phyloP scores from a whole-genome alignment of 1,140 invertebrate species.

The Bradynema listronoti region DNA sequence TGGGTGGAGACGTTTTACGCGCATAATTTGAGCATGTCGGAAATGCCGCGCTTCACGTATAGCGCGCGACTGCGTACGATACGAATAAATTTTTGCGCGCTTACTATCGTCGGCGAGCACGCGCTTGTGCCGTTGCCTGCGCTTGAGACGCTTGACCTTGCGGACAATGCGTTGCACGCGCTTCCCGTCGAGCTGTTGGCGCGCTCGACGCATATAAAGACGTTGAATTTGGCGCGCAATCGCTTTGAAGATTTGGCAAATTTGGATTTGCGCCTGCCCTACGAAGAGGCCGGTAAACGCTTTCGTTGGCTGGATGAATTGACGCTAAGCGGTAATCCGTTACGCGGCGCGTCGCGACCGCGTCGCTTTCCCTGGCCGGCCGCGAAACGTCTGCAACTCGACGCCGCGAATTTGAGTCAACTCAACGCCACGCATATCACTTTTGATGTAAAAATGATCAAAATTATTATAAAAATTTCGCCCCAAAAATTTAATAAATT shows the following conservation, averaged over 20 bases:
- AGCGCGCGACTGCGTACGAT: slow-evolving; percentile 11
- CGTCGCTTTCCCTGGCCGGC: neutral
- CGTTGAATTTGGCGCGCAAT: slow-evolving; percentile 23
- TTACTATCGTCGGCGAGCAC: slow-evolving; percentile 28
- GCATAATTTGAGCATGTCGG: slow-evolving; percentile 28
- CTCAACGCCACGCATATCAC: slow-evolving; percentile 10
- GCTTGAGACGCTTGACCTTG: slow-evolving; percentile 36
- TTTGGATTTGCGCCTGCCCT: neutral
- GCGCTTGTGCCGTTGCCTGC: slow-evolving; percentile 37
- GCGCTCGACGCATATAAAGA: slow-evolving; percentile 16
- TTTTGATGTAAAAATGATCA: slow-evolving; percentile 1
- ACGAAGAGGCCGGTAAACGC: neutral
- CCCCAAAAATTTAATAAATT: slow-evolving; percentile 2
- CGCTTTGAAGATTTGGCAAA: no score
- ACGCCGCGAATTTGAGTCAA: slow-evolving; percentile 7
- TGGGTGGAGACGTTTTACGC: slow-evolving; percentile 43
- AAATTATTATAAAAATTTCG: neutral
- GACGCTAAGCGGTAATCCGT: slow-evolving; percentile 13
- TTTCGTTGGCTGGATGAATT: slow-evolving; percentile 1
- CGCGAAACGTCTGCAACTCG: neutral
- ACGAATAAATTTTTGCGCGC: slow-evolving; percentile 27
- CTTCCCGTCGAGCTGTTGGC: slow-evolving; percentile 25
- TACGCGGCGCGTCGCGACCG: neutral
- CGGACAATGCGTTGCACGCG: slow-evolving; percentile 30
- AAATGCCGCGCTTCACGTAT: slow-evolving; percentile 37